Evolutionary conservation across 1,140 invertebrate species (phyloP), one percentile per base, ranked within the genome.

Genomic region (Musca vetustissima): DNA sequence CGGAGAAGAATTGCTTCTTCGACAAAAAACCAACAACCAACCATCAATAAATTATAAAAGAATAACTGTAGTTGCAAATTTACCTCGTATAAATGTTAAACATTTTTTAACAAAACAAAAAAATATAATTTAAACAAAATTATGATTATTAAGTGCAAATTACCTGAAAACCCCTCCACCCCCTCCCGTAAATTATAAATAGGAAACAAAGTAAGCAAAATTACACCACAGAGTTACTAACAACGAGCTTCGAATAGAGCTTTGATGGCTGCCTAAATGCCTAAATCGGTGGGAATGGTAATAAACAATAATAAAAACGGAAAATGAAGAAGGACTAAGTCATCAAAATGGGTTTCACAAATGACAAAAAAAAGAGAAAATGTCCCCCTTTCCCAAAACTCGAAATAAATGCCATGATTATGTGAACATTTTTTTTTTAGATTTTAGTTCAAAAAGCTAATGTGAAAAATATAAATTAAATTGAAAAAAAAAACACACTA

Each of bases 1-100:
- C 66, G 70, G 52, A 70, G 48, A 32, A 68, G 64, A 49, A 22
- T 49, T 14, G 32, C 15, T 50, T 65, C 64, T 65, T 65, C 64
- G 15, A 15, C 14, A 57, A 19, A 55, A n/a, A 36, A 28, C 28
- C 28, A 28, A 4, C 28, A 28, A 32, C 3, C 3, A 32, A 32
- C 3, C 21, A 32, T 28, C 15, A 21, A 24, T 48, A 47, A 32
- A 49, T 8, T 4, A 21, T 21, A 64, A 43, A 57, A n/a, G 21
- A 24, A 25, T 25, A 57, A 59, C 32, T 67, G 53, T 48, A 59
- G 49, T 47, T 48, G 47, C 43, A 67, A 53, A 67, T 57, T 52
- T 69, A 69, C 68, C 61, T 65, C 68, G 61, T 69, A 24, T 43
- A 66, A 69, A 11, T 25, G 24, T n/a, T 9, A 66, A 66, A 47